A percentile compares a stretch with the other conserved stretches of the same genome.
These are phyloP conservation scores for Euthynnus affinis DNA, from an alignment of 2,797 vertebrate species.

Conservation along the genomic window DNA sequence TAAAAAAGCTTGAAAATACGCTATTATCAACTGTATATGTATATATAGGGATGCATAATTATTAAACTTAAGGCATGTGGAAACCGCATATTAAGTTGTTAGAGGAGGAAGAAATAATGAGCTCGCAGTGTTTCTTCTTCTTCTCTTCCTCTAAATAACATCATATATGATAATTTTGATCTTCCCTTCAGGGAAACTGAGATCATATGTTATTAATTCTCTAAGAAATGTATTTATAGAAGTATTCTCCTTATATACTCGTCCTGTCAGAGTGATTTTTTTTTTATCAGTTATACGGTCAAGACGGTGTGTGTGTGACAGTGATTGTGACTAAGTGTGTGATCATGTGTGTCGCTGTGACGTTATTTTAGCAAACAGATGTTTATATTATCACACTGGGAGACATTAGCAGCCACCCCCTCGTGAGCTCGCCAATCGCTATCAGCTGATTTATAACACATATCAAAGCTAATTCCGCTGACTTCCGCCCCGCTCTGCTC, in stretches of 20 bases:
- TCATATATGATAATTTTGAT: constrained; percentile 5
- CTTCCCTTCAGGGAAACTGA: not conserved
- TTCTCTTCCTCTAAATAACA: not conserved
- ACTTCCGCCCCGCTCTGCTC: constrained; percentile 56
- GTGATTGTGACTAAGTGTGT: not conserved
- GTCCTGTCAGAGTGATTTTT: not conserved
- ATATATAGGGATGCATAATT: constrained; percentile 19
- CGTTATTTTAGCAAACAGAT: constrained; percentile 47
- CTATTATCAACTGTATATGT: not conserved
- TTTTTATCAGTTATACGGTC: not conserved
- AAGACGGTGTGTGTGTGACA: not conserved
- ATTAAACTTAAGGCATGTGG: not conserved
- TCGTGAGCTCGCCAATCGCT: constrained; percentile 29
- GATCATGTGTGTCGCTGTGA: not conserved
- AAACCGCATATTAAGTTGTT: not conserved
- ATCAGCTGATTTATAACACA: constrained; percentile 71
- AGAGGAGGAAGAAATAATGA: constrained; percentile 12
- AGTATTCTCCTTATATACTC: not conserved
- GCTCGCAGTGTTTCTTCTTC: not conserved
- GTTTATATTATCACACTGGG: constrained; percentile 47
- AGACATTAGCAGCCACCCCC: constrained; percentile 50
- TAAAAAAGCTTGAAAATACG: constrained; percentile 10
- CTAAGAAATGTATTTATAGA: constrained; percentile 17
- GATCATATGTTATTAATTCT: constrained; percentile 17
- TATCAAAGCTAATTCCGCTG: constrained; percentile 70